Conservation (phyloP, 2,888 invertebrate species). For the Hirtodrosophila confusa region DNA sequence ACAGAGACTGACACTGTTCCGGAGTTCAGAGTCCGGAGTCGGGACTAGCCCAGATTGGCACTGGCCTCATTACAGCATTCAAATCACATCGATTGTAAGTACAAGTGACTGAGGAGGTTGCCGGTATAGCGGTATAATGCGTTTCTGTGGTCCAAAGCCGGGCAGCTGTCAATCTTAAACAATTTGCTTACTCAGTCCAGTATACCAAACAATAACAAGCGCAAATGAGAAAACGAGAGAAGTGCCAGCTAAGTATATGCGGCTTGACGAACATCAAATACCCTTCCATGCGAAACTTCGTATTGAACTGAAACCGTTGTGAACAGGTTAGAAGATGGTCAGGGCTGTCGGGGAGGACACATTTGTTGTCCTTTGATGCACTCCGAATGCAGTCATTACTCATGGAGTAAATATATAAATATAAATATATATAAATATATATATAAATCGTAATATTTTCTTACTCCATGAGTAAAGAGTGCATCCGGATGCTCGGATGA, state of each 20-base stretch:
- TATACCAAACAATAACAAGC: conserved; percentile 65
- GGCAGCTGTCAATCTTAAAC: conserved; percentile 69
- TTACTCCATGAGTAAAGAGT: too few relatives aligned
- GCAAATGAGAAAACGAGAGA: conserved; percentile 38
- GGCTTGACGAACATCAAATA: conserved; percentile 6
- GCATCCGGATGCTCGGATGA: too few relatives aligned
- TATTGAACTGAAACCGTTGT: too few relatives aligned
- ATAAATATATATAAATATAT: too few relatives aligned
- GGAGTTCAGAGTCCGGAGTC: neutral
- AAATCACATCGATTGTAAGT: conserved; percentile 51
- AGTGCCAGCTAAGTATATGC: neutral
- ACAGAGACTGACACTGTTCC: neutral
- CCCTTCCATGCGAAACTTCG: neutral
- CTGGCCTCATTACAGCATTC: conserved; percentile 50
- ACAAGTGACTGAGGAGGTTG: conserved; percentile 10
- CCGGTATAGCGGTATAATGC: conserved; percentile 12
- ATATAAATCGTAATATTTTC: too few relatives aligned
- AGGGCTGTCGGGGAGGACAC: too few relatives aligned
- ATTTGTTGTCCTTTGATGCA: too few relatives aligned
- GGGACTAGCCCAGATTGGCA: conserved; percentile 1
- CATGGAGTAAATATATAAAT: too few relatives aligned
- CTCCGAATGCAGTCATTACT: too few relatives aligned
- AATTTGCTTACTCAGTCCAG: conserved; percentile 74
- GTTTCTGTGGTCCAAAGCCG: conserved; percentile 20
- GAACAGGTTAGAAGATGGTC: too few relatives aligned